Percentiles rank a stretch among this genome's conserved stretches.
Conservation (phyloP, 2,113 vertebrate species). For the Neogobius melanostomus region DNA sequence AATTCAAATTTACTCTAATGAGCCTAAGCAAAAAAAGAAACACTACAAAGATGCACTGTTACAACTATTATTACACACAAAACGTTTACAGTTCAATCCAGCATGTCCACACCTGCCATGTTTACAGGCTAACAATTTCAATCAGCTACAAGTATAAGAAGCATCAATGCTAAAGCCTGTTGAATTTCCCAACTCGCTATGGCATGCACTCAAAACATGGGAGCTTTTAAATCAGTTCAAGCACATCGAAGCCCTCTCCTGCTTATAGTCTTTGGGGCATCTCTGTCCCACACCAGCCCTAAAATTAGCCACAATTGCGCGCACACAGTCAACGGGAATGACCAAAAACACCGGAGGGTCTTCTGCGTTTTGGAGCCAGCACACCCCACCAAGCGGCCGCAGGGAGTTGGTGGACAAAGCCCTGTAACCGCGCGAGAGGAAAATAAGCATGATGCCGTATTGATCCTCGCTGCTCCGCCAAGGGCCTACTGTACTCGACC, state of each 20-base stretch:
- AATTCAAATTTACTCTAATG: too few relatives aligned
- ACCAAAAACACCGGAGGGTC: conserved; percentile 2
- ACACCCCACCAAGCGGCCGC: conserved; percentile 2
- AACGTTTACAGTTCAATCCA: background rate
- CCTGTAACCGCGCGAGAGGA: conserved; percentile 42
- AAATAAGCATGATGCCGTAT: conserved; percentile 50
- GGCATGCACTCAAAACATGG: conserved; percentile 7
- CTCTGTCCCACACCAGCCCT: conserved; percentile 8
- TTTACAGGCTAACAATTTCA: too few relatives aligned
- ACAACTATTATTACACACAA: background rate
- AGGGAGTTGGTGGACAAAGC: conserved; percentile 1
- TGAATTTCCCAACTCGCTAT: conserved; percentile 61
- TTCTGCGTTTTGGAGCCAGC: conserved; percentile 1
- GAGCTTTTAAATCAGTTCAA: conserved; percentile 12
- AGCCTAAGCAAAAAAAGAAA: too few relatives aligned
- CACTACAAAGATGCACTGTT: too few relatives aligned
- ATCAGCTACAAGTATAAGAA: background rate
- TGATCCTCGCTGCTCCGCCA: conserved; percentile 53
- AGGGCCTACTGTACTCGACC: conserved; percentile 43
- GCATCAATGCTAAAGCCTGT: conserved; percentile 50
- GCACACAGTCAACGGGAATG: conserved; percentile 1
- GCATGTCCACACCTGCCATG: too few relatives aligned
- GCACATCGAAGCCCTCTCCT: background rate
- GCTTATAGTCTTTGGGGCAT: background rate
- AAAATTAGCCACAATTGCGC: background rate